These are phyloP conservation scores for Catharus ustulatus DNA, from an alignment of 2,797 vertebrate species.

Conservation along the genomic window DNA sequence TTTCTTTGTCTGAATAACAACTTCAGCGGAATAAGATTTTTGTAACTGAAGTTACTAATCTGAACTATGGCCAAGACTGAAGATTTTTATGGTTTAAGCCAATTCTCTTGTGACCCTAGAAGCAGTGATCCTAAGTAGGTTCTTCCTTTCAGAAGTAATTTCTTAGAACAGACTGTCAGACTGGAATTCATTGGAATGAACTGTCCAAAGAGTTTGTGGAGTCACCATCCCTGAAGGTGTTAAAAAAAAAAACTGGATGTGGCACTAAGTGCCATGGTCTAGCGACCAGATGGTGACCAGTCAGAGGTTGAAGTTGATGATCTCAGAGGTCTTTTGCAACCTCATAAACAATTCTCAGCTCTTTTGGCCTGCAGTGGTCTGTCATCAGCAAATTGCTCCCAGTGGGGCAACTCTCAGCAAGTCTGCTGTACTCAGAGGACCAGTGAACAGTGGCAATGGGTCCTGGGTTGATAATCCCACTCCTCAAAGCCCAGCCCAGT, in stretches of 20 bases:
- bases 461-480: background rate
- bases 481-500: background rate
- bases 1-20: background rate
- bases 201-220: background rate
- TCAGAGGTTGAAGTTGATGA: background rate
- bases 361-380: background rate
- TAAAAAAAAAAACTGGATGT: background rate
- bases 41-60: background rate
- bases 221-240: background rate
- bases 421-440: background rate
- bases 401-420: background rate
- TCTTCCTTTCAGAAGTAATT: background rate
- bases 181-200: background rate
- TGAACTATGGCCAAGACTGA: background rate
- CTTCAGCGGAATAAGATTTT: background rate
- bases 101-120: background rate
- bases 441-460: fast-evolving
- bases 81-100: background rate
- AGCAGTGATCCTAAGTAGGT: background rate
- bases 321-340: background rate
- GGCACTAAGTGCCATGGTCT: background rate
- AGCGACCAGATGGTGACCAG: no score
- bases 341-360: background rate
- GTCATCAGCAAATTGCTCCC: background rate
- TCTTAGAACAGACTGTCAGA: background rate